Conservation (phyloP, 2,113 vertebrate species). For the Petaurus breviceps region DNA sequence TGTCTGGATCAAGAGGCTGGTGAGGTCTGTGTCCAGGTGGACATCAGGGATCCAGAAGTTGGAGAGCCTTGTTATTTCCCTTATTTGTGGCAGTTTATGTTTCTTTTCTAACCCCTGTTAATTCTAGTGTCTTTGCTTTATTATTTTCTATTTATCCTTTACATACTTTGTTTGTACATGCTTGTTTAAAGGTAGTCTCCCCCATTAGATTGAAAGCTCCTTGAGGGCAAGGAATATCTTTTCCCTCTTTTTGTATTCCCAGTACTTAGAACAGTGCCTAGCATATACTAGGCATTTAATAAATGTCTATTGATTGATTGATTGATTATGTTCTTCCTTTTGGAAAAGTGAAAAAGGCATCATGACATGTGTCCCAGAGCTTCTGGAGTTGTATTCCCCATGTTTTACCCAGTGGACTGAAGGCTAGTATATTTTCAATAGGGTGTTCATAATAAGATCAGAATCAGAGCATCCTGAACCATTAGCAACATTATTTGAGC, state of each 20-base stretch:
- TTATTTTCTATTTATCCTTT: no score
- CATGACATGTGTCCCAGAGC: not conserved
- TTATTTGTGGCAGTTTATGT: no score
- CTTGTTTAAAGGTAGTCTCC: no score
- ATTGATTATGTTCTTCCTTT: not conserved
- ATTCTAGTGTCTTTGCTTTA: no score
- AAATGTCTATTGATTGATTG: not conserved
- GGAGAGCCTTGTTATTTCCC: no score
- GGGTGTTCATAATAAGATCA: not conserved
- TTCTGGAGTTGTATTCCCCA: not conserved
- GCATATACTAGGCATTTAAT: not conserved
- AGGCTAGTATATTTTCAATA: not conserved
- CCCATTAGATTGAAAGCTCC: no score
- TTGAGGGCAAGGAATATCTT: no score
- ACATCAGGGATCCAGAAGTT: no score
- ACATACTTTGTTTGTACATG: no score
- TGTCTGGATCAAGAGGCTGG: no score
- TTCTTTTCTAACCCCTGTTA: no score
- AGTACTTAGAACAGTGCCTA: not conserved
- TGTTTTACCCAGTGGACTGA: not conserved
- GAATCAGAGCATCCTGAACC: not conserved
- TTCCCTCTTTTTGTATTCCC: not conserved
- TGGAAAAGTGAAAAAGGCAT: not conserved
- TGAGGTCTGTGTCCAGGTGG: no score
- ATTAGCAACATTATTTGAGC: not conserved